These are phyloP conservation scores for Carduelis carduelis DNA, from an alignment of 2,797 vertebrate genomes.

Conservation along the genomic window DNA sequence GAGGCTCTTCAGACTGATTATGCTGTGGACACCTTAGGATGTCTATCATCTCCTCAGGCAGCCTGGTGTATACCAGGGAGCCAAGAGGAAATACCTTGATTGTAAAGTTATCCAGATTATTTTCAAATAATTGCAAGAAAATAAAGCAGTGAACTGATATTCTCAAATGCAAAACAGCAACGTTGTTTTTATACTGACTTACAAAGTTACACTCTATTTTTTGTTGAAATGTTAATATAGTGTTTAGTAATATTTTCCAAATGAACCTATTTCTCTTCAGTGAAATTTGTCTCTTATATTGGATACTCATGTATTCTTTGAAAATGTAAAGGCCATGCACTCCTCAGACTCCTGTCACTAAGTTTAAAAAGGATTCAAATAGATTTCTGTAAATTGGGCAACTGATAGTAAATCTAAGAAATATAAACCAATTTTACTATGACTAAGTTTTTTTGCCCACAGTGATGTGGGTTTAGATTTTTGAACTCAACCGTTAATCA, in stretches of 20 bases:
- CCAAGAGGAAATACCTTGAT: constrained; percentile 81
- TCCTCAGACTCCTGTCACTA: neutral
- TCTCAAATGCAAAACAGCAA: constrained; percentile 63
- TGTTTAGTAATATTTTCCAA: neutral
- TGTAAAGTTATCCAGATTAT: constrained; percentile 80
- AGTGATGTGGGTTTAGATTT: fast-evolving
- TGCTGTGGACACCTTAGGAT: constrained; percentile 80
- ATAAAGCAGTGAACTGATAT: constrained; percentile 71
- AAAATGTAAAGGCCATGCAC: neutral
- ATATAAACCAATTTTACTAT: neutral
- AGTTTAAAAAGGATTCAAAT: neutral
- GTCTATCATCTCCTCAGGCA: constrained; percentile 78
- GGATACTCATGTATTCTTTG: neutral
- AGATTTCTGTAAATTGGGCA: neutral
- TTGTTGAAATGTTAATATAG: neutral
- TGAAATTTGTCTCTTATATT: neutral
- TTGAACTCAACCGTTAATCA: neutral
- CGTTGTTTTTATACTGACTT: constrained; percentile 67
- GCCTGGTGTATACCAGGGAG: constrained; percentile 78
- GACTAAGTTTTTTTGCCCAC: neutral
- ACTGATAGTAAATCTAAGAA: neutral
- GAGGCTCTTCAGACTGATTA: constrained; percentile 81
- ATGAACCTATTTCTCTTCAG: neutral
- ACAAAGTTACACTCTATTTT: constrained; percentile 37
- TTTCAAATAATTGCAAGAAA: constrained; percentile 82